A percentile compares a stretch with the other conserved stretches of the same genome.
These are phyloP conservation scores for Laticauda colubrina DNA, from an alignment of 2,113 vertebrate species.

Conservation along the genomic window DNA sequence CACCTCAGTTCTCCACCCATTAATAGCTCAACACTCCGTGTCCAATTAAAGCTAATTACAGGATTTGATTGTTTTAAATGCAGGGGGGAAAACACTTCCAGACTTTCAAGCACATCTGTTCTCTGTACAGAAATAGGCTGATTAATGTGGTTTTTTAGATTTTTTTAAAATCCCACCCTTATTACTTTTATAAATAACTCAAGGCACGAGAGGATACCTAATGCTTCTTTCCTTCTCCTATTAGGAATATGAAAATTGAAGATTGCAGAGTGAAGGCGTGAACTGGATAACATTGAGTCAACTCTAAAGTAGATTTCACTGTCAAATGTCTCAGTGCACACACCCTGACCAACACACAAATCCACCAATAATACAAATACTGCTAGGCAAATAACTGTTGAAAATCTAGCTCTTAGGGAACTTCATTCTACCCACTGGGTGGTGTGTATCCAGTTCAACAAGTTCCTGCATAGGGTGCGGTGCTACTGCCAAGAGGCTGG, in stretches of 20 bases:
- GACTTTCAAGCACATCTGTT: background rate
- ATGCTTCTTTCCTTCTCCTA: background rate
- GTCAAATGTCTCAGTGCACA: background rate
- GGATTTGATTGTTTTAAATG: background rate
- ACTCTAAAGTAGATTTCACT: background rate
- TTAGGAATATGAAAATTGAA: background rate
- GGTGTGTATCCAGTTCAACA: slow-evolving; percentile 10
- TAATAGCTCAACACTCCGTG: background rate
- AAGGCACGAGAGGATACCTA: background rate
- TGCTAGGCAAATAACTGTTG: background rate
- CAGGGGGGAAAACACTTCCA: background rate
- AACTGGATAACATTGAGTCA: background rate
- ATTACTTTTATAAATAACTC: background rate
- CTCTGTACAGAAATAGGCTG: background rate
- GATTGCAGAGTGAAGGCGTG: background rate
- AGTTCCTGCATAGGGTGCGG: slow-evolving; percentile 21
- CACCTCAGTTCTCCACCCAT: background rate
- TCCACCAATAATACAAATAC: background rate
- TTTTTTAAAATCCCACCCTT: background rate
- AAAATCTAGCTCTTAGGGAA: background rate
- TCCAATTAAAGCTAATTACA: background rate
- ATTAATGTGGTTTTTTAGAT: background rate
- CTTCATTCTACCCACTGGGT: background rate
- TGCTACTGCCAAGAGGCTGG: background rate
- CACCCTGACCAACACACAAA: background rate